A percentile compares a stretch with the other conserved stretches of the same genome.
Evolutionary conservation across 2,797 vertebrate genomes (phyloP).

Genomic region (Anguilla megastoma): DNA sequence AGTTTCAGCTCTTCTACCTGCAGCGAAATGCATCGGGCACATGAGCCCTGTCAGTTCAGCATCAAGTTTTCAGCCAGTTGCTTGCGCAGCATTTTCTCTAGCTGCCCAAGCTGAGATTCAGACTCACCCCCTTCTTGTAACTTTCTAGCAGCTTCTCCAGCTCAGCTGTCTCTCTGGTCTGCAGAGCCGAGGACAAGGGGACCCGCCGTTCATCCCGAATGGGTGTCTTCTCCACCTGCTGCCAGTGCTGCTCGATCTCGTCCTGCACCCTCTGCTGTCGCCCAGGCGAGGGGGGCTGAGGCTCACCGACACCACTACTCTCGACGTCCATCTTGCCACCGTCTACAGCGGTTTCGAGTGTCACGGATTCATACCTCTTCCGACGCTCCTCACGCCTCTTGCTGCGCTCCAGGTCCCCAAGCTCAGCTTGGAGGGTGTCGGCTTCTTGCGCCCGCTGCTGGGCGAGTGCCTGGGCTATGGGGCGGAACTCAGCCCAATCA

Average conservation of each 20-base stretch:
- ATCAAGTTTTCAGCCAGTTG: neutral
- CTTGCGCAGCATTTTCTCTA: neutral
- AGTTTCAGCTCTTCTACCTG: slow-evolving; percentile 79
- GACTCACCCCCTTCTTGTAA: slow-evolving; percentile 76
- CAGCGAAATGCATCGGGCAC: neutral
- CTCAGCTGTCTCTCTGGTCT: slow-evolving; percentile 62
- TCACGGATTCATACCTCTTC: slow-evolving; percentile 70
- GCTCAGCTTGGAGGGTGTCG: slow-evolving; percentile 63
- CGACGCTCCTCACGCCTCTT: slow-evolving; percentile 75
- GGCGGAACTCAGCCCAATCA: slow-evolving; percentile 81
- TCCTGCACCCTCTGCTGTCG: slow-evolving; percentile 75
- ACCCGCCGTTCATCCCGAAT: slow-evolving; percentile 76
- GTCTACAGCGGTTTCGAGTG: slow-evolving; percentile 38
- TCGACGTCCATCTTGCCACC: slow-evolving; percentile 58
- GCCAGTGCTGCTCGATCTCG: slow-evolving; percentile 80
- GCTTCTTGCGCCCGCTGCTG: slow-evolving; percentile 75
- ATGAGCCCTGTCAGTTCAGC: neutral
- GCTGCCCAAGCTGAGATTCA: neutral
- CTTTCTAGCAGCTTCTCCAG: slow-evolving; percentile 74
- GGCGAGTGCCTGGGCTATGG: slow-evolving; percentile 78
- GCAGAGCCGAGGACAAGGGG: slow-evolving; percentile 60
- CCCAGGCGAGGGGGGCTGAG: slow-evolving; percentile 50
- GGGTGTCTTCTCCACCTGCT: slow-evolving; percentile 79
- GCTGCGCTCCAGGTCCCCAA: slow-evolving; percentile 66
- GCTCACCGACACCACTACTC: slow-evolving; percentile 26